A percentile compares a stretch with the other conserved stretches of the same genome.
These are phyloP conservation scores for Parapristionchus giblindavisi DNA, from an alignment of 2,888 invertebrate genomes.

Conservation along the genomic window DNA sequence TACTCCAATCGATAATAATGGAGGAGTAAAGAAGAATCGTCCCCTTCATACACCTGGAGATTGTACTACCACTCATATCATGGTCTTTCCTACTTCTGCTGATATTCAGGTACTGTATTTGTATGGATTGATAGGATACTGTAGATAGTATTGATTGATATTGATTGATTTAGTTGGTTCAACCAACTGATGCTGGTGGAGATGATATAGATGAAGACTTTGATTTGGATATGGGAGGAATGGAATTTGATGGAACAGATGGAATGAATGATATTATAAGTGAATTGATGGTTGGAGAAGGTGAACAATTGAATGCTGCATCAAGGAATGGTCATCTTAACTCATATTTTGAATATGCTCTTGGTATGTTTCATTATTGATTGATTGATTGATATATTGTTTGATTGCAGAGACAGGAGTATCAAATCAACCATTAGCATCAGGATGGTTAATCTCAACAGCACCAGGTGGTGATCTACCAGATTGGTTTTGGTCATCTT, in stretches of 20 bases:
- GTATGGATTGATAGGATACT: neutral
- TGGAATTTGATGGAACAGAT: slow-evolving; percentile 18
- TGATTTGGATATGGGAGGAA: neutral
- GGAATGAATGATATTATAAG: slow-evolving; percentile 27
- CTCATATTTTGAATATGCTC: slow-evolving; percentile 15
- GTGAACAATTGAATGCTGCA: slow-evolving; percentile 7
- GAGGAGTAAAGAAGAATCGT: slow-evolving; percentile 78
- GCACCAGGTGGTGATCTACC: slow-evolving; percentile 89
- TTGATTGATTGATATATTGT: neutral
- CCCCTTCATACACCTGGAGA: slow-evolving; percentile 93
- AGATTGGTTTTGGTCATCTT: slow-evolving; percentile 84
- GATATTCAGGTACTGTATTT: slow-evolving; percentile 83
- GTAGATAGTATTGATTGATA: neutral
- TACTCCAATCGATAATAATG: neutral
- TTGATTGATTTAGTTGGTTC: neutral
- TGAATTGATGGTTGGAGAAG: neutral
- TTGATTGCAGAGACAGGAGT: slow-evolving; percentile 72
- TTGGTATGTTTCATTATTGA: slow-evolving; percentile 6
- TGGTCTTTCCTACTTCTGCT: slow-evolving; percentile 96
- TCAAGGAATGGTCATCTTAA: slow-evolving; percentile 2
- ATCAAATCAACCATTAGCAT: slow-evolving; percentile 94
- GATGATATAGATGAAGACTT: slow-evolving; percentile 15
- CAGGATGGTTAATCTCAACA: slow-evolving; percentile 96
- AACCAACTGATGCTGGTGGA: neutral
- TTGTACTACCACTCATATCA: slow-evolving; percentile 94